Base-by-base conservation (phyloP, 2,797 vertebrate genomes). In the Myotis findleyi region DNA sequence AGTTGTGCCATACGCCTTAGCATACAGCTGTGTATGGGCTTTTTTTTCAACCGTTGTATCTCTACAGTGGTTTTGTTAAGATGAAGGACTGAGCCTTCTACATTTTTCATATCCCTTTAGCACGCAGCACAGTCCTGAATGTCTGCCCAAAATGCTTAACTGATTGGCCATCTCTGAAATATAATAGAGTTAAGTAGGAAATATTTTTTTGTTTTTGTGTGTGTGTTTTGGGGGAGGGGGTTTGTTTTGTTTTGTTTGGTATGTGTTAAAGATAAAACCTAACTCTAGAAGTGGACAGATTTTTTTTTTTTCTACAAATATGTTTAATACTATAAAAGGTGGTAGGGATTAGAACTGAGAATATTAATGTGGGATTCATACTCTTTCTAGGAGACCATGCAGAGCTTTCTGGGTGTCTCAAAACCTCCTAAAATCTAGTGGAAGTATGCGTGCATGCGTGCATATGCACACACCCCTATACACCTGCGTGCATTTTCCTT, bases 181-280 rank as follows among this genome's bases (percentile, higher is more conserved):
- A n/a, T 53, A 77, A 57, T 38, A 72, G 25, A 87, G 4, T 66
- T 81, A 73, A 95, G 57, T 82, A 86, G 73, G 55, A 86, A 77
- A 80, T 91, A 21, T 49, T 82, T 64, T 38, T 71, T 49, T 57
- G 86, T 27, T 25, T 73, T 57, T n/a, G n/a, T 79, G 72, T 92
- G 41, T 68, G 4, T 51, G 17, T 18, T 13, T 47, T 47, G 47
- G 47, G 3, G 16, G 16, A 1, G 44, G 44, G 44, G 49, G 16
- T 1, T 36, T 33, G 47, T 72, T 71, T 92, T 49, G 6, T 17
- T 18, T 81, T 68, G 83, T 72, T 89, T 49, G 27, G 21, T 49
- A 21, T 88, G 51, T 91, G 33, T 79, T 85, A 91, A 47, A 55
- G 17, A 92, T 79, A 76, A 84, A 73, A 62, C 2, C 41, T 92